Evolutionary conservation across 2,888 invertebrate genomes (phyloP), one percentile per base, ranked within the genome.

Genomic region (Ichneumoninae sp.): DNA sequence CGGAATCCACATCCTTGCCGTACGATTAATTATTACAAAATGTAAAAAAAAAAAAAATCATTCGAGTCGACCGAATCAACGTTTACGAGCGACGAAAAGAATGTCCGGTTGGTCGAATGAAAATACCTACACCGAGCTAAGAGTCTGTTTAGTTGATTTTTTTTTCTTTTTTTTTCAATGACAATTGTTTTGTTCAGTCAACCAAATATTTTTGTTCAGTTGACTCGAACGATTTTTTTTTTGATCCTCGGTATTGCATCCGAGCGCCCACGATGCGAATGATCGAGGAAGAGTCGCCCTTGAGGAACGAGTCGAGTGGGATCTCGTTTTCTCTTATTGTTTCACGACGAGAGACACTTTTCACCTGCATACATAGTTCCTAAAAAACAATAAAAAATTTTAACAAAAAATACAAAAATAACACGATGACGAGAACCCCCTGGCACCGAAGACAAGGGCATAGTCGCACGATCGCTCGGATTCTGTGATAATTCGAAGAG

Each of bases 401-500:
- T 13, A 71, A 52, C 70, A 76, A 40, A 8, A 30, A 76, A 40
- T 40, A 30, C 57, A 47, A 47, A 69, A 75, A 70, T 77, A 73
- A 73, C 40, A 50, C 30, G 60, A 60, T 73, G 26, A 73, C 68
- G 68, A 78, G 74, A 81, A 82, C 6, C 13, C 73, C 57, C 65
- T 60, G 66, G 81, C 52, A 44, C 47, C 73, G 69, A 57, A 36
- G 3, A 26, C 44, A 63, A 71, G 60, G 44, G 47, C 57, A 33
- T n/a, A 70, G 52, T 40, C 47, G 26, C 50, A 63, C 26, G 69
- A 79, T 79, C 60, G 79, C 75, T 68, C 79, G 75, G 60, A 75
- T 75, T 75, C 75, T 75, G 78, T 75, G 85, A 85, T 85, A 79
- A 85, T 82, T 78, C 22, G 70, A 50, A 60, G 74, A 73, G 69